These are phyloP conservation scores for Rotaria magnacalcarata DNA, from an alignment of 2,888 invertebrate species.

Conservation along the genomic window DNA sequence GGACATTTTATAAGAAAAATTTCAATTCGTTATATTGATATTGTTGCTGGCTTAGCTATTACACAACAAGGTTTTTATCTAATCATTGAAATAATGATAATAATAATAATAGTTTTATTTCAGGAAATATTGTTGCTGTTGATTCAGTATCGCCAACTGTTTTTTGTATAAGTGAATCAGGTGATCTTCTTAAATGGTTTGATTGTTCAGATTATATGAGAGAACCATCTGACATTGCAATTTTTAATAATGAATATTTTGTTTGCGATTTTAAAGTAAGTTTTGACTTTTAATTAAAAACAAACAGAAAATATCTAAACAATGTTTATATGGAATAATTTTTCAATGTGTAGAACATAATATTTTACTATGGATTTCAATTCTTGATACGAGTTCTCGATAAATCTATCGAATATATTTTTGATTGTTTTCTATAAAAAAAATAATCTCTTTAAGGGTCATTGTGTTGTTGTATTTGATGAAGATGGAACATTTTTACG, in stretches of 20 bases:
- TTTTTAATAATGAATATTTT: conserved; percentile 79
- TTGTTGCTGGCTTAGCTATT: conserved; percentile 83
- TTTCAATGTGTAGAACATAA: no score
- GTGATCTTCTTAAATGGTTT: conserved; percentile 88
- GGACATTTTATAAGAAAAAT: conserved; percentile 93
- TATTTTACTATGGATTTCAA: no score
- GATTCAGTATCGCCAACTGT: conserved; percentile 95
- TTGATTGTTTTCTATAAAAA: no score
- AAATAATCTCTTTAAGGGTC: conserved; percentile 64
- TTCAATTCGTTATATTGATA: conserved; percentile 66
- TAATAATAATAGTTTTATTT: neutral
- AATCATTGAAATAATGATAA: no score
- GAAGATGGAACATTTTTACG: conserved; percentile 83
- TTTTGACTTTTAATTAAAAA: conserved; percentile 38
- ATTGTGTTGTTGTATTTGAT: conserved; percentile 84
- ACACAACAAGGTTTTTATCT: conserved; percentile 70
- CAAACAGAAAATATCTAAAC: no score
- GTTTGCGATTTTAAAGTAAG: conserved; percentile 83
- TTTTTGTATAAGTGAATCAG: conserved; percentile 83
- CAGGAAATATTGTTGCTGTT: conserved; percentile 79
- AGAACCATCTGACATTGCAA: conserved; percentile 92
- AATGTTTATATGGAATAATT: no score
- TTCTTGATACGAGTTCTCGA: no score
- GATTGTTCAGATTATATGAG: conserved; percentile 96
- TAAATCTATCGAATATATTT: no score